Percentiles rank a stretch among this genome's conserved stretches.
Evolutionary conservation across 2,113 vertebrate species (phyloP).

Genomic region (Thamnophis sirtalis): DNA sequence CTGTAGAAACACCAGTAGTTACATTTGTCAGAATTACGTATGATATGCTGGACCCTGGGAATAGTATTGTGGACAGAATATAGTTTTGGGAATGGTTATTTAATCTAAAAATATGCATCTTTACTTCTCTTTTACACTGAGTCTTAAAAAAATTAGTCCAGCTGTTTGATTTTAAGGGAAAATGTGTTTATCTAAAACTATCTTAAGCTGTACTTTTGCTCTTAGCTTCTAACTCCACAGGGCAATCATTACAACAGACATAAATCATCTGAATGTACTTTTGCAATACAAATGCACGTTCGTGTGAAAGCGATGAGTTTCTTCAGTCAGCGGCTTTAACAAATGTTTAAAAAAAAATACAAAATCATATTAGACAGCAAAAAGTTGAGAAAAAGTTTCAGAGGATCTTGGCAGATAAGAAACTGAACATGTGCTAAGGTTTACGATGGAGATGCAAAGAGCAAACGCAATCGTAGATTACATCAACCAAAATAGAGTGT

Average conservation of each 20-base stretch:
- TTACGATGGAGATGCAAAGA: background rate
- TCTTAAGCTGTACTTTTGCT: background rate
- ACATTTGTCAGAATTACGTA: background rate
- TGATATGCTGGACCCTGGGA: background rate
- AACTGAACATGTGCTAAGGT: background rate
- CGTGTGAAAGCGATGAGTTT: background rate
- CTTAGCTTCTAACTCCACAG: background rate
- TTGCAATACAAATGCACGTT: constrained; percentile 14
- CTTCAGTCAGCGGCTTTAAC: background rate
- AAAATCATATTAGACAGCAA: background rate
- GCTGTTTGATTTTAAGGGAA: constrained; percentile 9
- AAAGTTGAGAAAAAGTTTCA: background rate
- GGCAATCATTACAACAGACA: constrained; percentile 8
- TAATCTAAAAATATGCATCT: background rate
- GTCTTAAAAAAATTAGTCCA: constrained; percentile 11
- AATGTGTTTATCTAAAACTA: constrained; percentile 7
- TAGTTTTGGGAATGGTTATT: background rate
- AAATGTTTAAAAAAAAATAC: background rate
- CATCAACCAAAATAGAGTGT: background rate
- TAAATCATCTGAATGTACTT: constrained; percentile 25
- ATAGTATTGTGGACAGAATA: background rate
- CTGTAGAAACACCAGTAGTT: background rate
- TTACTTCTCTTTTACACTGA: background rate
- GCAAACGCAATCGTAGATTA: background rate
- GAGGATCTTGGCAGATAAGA: background rate